These are phyloP conservation scores for Belgica antarctica DNA, from an alignment of 2,888 invertebrate genomes.

Conservation along the genomic window DNA sequence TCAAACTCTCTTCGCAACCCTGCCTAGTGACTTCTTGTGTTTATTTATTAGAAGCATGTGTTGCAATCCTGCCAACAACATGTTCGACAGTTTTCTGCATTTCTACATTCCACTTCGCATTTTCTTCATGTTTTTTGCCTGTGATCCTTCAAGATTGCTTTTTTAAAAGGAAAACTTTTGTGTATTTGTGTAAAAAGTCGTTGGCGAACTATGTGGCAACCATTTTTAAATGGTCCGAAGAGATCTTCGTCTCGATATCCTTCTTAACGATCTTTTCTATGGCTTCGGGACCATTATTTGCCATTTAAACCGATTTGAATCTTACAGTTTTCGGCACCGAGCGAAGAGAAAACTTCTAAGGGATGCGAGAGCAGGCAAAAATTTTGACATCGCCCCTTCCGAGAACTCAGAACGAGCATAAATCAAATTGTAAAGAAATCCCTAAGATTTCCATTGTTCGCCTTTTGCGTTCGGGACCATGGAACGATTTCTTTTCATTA, in stretches of 20 bases:
- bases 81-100: background rate
- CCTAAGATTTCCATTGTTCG: conserved; percentile 31
- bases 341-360: background rate
- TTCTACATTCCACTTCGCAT: too few species aligned
- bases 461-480: conserved; percentile 18
- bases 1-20: background rate
- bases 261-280: conserved; percentile 37
- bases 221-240: conserved; percentile 42
- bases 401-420: conserved; percentile 39
- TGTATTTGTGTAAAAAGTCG: conserved; percentile 16
- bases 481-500: conserved; percentile 17
- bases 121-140: background rate
- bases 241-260: conserved; percentile 13
- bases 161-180: background rate
- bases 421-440: conserved; percentile 28
- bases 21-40: conserved; percentile 16
- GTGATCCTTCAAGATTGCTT: background rate
- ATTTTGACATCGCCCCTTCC: conserved; percentile 36
- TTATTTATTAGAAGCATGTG: conserved; percentile 36
- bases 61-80: conserved; percentile 35
- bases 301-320: conserved; percentile 44
- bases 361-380: conserved; percentile 41
- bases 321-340: conserved; percentile 35
- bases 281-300: background rate
- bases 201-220: conserved; percentile 20